These are phyloP conservation scores for Thelohanellus kitauei DNA, from an alignment of 30 jellyfish, hydroid and myxozoan genomes.

Conservation along the genomic window DNA sequence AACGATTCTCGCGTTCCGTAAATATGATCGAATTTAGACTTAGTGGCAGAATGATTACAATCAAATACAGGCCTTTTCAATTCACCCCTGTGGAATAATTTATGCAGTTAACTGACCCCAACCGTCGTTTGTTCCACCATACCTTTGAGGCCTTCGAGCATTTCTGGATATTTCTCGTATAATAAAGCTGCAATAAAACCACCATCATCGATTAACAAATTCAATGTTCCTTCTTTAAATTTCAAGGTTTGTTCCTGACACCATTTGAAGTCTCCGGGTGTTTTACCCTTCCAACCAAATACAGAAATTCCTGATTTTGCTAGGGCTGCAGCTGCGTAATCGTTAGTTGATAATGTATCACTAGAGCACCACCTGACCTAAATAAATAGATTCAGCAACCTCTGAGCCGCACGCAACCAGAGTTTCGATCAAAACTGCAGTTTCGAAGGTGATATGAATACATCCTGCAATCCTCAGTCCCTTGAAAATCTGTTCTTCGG, in stretches of 20 bases:
- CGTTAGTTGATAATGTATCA: no score
- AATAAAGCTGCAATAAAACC: background rate
- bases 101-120: background rate
- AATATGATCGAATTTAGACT: background rate
- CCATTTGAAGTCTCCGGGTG: constrained; percentile 77
- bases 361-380: no score
- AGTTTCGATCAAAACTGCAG: constrained; percentile 58
- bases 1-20: background rate
- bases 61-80: background rate
- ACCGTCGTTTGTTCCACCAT: background rate
- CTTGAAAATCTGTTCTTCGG: constrained; percentile 30
- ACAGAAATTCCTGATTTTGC: no score
- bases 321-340: no score
- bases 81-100: background rate
- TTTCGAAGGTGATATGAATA: no score
- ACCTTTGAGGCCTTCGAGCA: background rate
- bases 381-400: no score
- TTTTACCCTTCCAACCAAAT: constrained; percentile 89
- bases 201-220: constrained; percentile 1
- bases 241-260: constrained; percentile 51
- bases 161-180: background rate
- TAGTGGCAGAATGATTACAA: background rate
- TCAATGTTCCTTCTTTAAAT: constrained; percentile 2
- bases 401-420: constrained; percentile 67
- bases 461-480: constrained; percentile 87